These are phyloP conservation scores for Bovichtus diacanthus DNA, from an alignment of 2,797 vertebrate species.

Conservation along the genomic window DNA sequence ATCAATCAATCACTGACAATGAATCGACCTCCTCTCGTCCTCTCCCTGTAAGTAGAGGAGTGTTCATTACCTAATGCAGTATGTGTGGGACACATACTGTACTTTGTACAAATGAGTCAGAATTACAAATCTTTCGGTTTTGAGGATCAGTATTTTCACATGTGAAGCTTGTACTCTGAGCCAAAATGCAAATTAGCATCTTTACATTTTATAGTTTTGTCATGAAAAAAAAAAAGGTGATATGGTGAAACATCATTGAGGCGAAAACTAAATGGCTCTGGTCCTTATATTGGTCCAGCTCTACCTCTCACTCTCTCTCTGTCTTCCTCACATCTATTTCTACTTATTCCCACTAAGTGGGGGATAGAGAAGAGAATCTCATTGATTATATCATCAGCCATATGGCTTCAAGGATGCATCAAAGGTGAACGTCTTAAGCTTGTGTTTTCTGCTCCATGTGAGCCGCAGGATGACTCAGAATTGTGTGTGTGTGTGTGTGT, in stretches of 20 bases:
- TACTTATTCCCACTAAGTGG: background rate
- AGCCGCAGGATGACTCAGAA: background rate
- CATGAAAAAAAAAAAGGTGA: background rate
- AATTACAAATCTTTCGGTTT: background rate
- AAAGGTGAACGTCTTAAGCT: slow-evolving; percentile 23
- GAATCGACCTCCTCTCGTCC: background rate
- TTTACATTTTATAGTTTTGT: background rate
- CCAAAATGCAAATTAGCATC: background rate
- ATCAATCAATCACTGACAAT: background rate
- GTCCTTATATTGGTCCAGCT: background rate
- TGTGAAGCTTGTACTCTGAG: background rate
- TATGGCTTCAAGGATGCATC: slow-evolving; percentile 35
- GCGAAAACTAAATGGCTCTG: background rate
- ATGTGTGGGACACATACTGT: background rate
- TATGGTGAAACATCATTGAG: background rate
- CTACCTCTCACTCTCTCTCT: too few relatives aligned
- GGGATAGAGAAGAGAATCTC: background rate
- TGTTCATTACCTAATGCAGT: background rate
- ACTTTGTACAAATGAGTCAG: background rate
- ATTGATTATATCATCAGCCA: slow-evolving; percentile 33
- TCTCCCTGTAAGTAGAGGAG: background rate
- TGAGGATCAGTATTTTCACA: background rate
- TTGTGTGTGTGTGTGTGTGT: slow-evolving; percentile 26
- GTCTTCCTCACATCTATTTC: background rate
- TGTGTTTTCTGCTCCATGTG: slow-evolving; percentile 18